A percentile compares a stretch with the other conserved stretches of the same genome.
These are phyloP conservation scores for Mylabris phalerata DNA, from an alignment of 1,140 invertebrate species.

Conservation along the genomic window DNA sequence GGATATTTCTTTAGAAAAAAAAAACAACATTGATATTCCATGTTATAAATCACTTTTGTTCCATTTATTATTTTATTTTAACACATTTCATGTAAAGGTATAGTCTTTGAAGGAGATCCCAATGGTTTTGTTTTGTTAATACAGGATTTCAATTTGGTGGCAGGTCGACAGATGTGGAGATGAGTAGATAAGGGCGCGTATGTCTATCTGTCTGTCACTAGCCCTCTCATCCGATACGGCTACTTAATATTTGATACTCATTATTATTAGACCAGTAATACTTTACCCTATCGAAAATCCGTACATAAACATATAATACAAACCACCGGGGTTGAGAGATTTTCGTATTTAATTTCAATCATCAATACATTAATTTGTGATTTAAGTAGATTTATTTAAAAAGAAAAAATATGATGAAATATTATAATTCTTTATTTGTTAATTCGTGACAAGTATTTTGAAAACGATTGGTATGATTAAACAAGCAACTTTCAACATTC, in stretches of 20 bases:
- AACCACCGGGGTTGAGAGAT: conserved; percentile 8
- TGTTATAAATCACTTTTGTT: neutral
- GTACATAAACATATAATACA: conserved; percentile 6
- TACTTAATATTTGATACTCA: conserved; percentile 17
- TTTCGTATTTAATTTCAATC: conserved; percentile 9
- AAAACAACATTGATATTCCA: neutral
- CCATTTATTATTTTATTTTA: neutral
- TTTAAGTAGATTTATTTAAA: too few species aligned
- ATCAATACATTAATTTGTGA: too few species aligned
- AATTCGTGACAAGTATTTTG: too few species aligned
- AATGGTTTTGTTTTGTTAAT: too few species aligned
- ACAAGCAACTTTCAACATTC: too few species aligned
- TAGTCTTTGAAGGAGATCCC: too few species aligned
- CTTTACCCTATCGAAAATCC: neutral
- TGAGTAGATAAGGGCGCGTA: conserved; percentile 14
- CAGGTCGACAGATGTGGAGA: conserved; percentile 15
- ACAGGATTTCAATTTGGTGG: too few species aligned
- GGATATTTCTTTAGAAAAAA: neutral
- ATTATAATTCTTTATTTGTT: too few species aligned
- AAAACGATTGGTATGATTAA: too few species aligned
- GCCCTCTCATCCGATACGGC: conserved; percentile 13
- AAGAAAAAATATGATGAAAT: too few species aligned
- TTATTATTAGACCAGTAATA: conserved; percentile 13
- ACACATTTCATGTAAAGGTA: neutral
- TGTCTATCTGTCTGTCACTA: conserved; percentile 12